Evolutionary conservation across 2,797 vertebrate genomes (phyloP).

Genomic region (Bovichtus variegatus): DNA sequence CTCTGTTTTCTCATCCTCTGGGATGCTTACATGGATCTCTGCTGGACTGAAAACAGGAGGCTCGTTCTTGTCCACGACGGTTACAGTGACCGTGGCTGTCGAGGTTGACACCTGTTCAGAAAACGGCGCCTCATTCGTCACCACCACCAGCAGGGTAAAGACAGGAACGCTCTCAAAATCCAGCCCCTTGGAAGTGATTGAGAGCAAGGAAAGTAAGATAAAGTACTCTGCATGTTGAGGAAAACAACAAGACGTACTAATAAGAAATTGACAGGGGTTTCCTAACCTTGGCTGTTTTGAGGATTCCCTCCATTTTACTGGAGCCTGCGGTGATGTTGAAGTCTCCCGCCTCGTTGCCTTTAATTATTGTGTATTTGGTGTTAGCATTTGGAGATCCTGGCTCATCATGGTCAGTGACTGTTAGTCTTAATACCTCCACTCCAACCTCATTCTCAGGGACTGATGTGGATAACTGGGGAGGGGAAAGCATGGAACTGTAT

Average conservation of each 20-base stretch:
- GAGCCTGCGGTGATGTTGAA: conserved; percentile 84
- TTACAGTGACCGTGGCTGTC: conserved; percentile 84
- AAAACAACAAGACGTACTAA: not conserved
- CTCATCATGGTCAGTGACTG: conserved; percentile 84
- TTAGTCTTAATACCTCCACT: conserved; percentile 81
- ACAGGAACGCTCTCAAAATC: conserved; percentile 85
- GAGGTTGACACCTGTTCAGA: conserved; percentile 74
- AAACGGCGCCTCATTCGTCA: conserved; percentile 85
- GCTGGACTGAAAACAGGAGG: conserved; percentile 82
- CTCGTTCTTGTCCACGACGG: conserved; percentile 87
- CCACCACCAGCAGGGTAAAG: conserved; percentile 82
- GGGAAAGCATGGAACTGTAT: not conserved
- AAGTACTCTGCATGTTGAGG: not conserved
- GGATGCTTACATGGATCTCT: conserved; percentile 41
- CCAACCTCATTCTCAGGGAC: conserved; percentile 84
- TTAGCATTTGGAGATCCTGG: conserved; percentile 78
- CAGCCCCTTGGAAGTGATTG: conserved; percentile 78
- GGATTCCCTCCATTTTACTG: conserved; percentile 86
- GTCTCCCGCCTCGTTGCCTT: conserved; percentile 77
- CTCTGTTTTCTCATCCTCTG: conserved; percentile 74
- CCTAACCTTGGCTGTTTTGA: conserved; percentile 85
- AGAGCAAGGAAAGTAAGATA: not conserved
- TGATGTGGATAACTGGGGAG: conserved; percentile 76
- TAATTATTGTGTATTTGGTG: conserved; percentile 82
- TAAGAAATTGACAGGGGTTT: not conserved